These are phyloP conservation scores for Andrena camellia DNA, from an alignment of 2,888 invertebrate species.

Conservation along the genomic window DNA sequence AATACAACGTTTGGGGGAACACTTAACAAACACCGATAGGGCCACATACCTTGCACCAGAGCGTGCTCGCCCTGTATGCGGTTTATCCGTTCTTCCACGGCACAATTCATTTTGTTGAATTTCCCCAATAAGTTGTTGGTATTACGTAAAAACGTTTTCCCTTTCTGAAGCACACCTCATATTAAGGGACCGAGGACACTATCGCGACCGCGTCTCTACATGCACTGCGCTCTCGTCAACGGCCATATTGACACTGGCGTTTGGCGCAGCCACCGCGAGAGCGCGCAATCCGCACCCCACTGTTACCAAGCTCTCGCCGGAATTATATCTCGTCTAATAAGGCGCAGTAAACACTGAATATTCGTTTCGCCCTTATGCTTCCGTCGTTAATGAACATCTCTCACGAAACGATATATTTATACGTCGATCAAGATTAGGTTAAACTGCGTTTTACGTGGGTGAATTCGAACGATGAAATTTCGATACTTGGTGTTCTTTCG, in stretches of 20 bases:
- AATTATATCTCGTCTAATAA: conserved; percentile 14
- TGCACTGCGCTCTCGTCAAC: conserved; percentile 65
- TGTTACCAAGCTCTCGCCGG: conserved; percentile 35
- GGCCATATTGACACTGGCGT: conserved; percentile 78
- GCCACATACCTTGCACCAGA: conserved; percentile 65
- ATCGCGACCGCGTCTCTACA: conserved; percentile 63
- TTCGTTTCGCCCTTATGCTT: neutral
- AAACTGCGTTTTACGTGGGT: too few relatives aligned
- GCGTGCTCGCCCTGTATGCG: conserved; percentile 29
- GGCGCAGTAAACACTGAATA: conserved; percentile 8
- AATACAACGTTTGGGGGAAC: conserved; percentile 38
- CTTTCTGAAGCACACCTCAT: conserved; percentile 54
- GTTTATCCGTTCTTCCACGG: conserved; percentile 36
- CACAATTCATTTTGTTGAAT: conserved; percentile 52
- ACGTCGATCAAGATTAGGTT: neutral
- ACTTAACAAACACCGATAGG: conserved; percentile 20
- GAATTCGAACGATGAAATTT: conserved; percentile 37
- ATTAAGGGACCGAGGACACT: conserved; percentile 61
- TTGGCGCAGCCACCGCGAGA: conserved; percentile 65
- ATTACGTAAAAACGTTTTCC: conserved; percentile 61
- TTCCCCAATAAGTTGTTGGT: conserved; percentile 41
- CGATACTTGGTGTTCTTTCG: conserved; percentile 42
- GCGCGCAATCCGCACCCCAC: conserved; percentile 62
- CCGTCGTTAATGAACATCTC: neutral
- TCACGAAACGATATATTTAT: neutral